A percentile compares a stretch with the other conserved stretches of the same genome.
Evolutionary conservation across 2,113 vertebrate genomes (phyloP).

Genomic region (Romanogobio albipinnatus): DNA sequence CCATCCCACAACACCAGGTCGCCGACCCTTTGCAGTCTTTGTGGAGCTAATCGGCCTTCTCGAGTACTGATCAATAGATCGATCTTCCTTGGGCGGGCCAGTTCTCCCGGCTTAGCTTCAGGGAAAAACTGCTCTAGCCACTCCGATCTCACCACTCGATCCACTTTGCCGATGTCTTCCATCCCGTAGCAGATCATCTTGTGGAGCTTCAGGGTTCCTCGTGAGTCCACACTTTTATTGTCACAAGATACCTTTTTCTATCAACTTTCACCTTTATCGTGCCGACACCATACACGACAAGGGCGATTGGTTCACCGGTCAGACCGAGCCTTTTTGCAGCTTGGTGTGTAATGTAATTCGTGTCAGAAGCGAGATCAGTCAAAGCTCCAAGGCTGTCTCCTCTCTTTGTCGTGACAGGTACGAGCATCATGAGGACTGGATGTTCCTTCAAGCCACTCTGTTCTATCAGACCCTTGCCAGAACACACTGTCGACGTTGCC

Average conservation of each 20-base stretch:
- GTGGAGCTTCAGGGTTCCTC: not conserved
- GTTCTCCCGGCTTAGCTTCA: not conserved
- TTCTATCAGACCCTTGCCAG: not conserved
- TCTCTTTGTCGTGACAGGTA: too few relatives aligned
- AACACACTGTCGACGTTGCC: not conserved
- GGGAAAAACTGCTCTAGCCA: slow-evolving; percentile 1
- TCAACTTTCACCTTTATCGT: too few relatives aligned
- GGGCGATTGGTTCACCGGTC: too few relatives aligned
- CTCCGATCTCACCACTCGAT: not conserved
- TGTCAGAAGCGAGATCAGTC: too few relatives aligned
- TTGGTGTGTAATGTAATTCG: too few relatives aligned
- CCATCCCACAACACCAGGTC: too few relatives aligned
- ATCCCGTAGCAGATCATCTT: not conserved
- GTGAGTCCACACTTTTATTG: not conserved
- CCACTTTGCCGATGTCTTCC: not conserved
- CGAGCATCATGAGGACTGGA: too few relatives aligned
- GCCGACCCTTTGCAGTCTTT: not conserved
- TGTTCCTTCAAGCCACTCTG: slow-evolving; percentile 11
- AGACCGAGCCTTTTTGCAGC: too few relatives aligned
- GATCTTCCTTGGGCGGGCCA: not conserved
- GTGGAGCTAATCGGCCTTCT: not conserved
- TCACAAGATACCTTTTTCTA: too few relatives aligned
- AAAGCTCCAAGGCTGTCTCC: too few relatives aligned
- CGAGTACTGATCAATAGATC: not conserved
- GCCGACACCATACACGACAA: too few relatives aligned